Evolutionary conservation across 2,888 invertebrate species (phyloP).

Genomic region (Caenorhabditis sp.): DNA sequence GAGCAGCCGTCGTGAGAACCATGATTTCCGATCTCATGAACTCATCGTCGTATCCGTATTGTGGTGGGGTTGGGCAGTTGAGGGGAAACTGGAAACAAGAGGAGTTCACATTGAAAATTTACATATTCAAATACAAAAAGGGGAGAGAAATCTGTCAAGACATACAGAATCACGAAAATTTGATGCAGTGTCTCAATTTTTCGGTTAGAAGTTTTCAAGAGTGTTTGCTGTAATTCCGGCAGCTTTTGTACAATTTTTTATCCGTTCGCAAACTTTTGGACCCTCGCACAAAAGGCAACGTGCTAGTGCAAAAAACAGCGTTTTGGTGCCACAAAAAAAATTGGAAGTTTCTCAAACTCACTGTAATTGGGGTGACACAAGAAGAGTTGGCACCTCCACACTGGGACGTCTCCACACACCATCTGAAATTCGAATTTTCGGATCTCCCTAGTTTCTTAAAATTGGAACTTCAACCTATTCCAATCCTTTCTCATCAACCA

Average conservation of each 20-base stretch:
- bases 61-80: conserved; percentile 39
- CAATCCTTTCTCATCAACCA: conserved; percentile 4
- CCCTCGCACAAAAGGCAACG: too few relatives aligned
- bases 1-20: conserved; percentile 48
- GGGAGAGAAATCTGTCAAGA: not conserved
- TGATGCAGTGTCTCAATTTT: not conserved
- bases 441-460: conserved; percentile 1
- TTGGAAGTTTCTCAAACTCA: too few relatives aligned
- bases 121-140: conserved; percentile 8
- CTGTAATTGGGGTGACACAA: conserved; percentile 3
- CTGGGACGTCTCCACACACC: conserved; percentile 35
- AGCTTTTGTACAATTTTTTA: too few relatives aligned
- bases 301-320: too few relatives aligned
- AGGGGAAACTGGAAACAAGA: conserved; percentile 25
- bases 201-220: too few relatives aligned
- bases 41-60: conserved; percentile 43
- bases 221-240: too few relatives aligned
- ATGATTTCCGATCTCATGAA: conserved; percentile 43
- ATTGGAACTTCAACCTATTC: not conserved
- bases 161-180: not conserved
- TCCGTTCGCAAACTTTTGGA: too few relatives aligned
- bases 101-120: conserved; percentile 4
- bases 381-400: conserved; percentile 2
- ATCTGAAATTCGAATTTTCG: conserved; percentile 9
- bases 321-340: too few relatives aligned